phyloP scores from a whole-genome alignment of 2,888 invertebrate genomes.

The Zeuzera pyrina region DNA sequence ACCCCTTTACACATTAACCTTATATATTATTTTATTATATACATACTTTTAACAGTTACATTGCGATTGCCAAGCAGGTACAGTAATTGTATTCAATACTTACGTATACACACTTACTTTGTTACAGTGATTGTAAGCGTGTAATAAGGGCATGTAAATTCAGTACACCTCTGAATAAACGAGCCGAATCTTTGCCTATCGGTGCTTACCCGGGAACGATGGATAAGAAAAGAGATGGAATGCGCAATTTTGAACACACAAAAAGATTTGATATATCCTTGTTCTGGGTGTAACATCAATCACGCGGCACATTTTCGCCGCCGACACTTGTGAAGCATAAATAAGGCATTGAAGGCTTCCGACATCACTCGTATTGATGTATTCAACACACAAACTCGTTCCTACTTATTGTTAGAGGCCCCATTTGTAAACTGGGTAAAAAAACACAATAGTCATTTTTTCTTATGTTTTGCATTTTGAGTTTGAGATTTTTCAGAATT shows the following conservation, averaged over 20 bases:
- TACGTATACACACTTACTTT: too few species aligned
- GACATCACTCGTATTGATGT: conserved; percentile 46
- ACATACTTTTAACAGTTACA: too few species aligned
- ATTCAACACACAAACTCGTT: conserved; percentile 43
- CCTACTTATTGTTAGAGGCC: conserved; percentile 39
- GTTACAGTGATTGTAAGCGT: too few species aligned
- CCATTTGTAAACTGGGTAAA: conserved; percentile 26
- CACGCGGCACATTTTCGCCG: conserved; percentile 42
- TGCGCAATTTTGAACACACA: conserved; percentile 31
- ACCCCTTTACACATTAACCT: too few species aligned
- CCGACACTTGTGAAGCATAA: conserved; percentile 47
- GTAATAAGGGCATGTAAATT: too few species aligned
- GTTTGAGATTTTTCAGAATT: neutral
- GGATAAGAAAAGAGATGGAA: conserved; percentile 23
- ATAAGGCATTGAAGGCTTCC: conserved; percentile 51
- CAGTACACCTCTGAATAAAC: too few species aligned
- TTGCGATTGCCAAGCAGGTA: too few species aligned
- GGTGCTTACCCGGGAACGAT: conserved; percentile 17
- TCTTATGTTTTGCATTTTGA: neutral
- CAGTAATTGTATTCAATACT: too few species aligned
- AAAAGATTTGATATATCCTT: conserved; percentile 48
- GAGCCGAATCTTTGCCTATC: conserved; percentile 13
- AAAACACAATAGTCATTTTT: conserved; percentile 28
- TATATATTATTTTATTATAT: too few species aligned
- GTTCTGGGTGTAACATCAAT: conserved; percentile 50